Conservation (phyloP, 2,888 invertebrate genomes). For the Dasypogon diadema region DNA sequence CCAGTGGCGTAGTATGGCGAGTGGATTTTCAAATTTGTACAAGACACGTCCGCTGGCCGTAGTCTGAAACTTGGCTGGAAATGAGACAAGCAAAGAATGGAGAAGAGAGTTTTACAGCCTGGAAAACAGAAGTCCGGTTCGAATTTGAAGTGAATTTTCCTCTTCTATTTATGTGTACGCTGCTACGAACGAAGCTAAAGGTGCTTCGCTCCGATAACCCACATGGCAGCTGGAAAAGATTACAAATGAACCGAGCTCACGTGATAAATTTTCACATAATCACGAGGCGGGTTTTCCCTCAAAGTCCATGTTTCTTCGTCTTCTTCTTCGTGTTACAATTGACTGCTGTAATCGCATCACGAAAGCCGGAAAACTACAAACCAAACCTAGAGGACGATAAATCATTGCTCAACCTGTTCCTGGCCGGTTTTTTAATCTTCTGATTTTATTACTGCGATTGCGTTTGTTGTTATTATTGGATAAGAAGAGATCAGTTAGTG, state of each 20-base stretch:
- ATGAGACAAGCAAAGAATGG: too few species aligned
- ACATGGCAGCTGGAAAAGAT: not conserved
- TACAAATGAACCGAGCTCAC: not conserved
- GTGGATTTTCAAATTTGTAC: slow-evolving; percentile 2
- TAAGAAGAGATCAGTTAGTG: slow-evolving; percentile 6
- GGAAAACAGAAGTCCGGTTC: slow-evolving; percentile 29
- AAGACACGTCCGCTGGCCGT: too few species aligned
- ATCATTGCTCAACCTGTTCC: slow-evolving; percentile 34
- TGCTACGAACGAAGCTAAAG: not conserved
- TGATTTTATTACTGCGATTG: slow-evolving; percentile 17
- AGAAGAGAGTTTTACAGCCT: not conserved
- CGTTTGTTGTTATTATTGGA: slow-evolving; percentile 29
- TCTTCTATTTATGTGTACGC: too few species aligned
- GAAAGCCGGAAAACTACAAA: slow-evolving; percentile 20
- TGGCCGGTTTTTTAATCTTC: slow-evolving; percentile 3
- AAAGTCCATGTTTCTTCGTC: not conserved
- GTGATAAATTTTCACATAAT: slow-evolving; percentile 28
- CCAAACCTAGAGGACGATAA: slow-evolving; percentile 29
- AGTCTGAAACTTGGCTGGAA: too few species aligned
- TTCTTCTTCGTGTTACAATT: slow-evolving; percentile 1
- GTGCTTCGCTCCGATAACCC: slow-evolving; percentile 33
- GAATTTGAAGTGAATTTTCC: not conserved
- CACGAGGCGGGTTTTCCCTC: slow-evolving; percentile 12
- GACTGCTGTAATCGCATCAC: slow-evolving; percentile 16
- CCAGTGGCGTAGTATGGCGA: slow-evolving; percentile 9